Base-by-base conservation (phyloP, 2,888 invertebrate genomes). In the Lasioglossum vierecki region DNA sequence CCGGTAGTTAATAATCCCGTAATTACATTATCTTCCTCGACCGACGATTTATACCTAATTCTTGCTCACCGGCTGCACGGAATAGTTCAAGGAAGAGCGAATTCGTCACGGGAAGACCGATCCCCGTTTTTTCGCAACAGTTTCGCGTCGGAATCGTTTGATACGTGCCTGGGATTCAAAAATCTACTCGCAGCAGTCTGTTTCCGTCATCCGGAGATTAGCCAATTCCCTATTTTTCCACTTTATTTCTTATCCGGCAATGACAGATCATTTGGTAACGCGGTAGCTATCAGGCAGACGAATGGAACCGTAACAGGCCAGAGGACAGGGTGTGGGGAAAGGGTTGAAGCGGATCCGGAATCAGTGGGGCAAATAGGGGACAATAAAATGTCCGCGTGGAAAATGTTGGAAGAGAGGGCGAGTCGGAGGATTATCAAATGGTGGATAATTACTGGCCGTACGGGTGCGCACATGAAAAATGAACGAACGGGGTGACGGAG, bases 1-100 rank as follows among this genome's bases (percentile, higher is more conserved):
- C 74, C 68, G 66, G 82, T 78, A 82, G 78, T 89, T 88, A 89
- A 88, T 87, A 87, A 85, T 82, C 66, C 80, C 71, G 83, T 89
- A 89, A 89, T 89, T 89, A 81, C 85, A 46, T 49, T 41, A 73
- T 90, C 85, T 90, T 85, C 89, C 86, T 2, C 22, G 39, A 22
- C 39, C 18, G 88, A 88, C 85, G 89, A 84, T 90, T 90, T 90
- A 90, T 89, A 84, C 80, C 83, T 82, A 77, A 87, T 85, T 83
- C 86, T 83, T 81, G 80, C 70, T 74, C 83, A 77, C 89, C 90
- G 85, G 90, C 79, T 90, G 90, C 79, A 78, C 85, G 77, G 76
- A 90, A 90, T 90, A 86, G 90, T 84, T 79, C 88, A 70, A 71
- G 60, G 76, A 80, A 79, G 63, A 53, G 84, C 81, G 68, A 89